Conservation (phyloP, 2,113 vertebrate species). For the Peromyscus leucopus region DNA sequence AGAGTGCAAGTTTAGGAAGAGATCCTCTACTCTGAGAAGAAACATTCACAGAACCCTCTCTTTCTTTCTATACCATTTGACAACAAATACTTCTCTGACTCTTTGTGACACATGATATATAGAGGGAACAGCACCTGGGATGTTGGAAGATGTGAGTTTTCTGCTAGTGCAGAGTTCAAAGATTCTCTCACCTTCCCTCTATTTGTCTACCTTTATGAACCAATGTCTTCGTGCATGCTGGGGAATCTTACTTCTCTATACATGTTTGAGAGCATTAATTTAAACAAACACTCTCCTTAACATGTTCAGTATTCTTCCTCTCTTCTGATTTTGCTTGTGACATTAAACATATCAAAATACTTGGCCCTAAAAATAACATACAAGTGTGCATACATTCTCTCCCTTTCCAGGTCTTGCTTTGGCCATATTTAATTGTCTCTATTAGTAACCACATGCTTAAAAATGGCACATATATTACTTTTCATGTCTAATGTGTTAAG, state of each 20-base stretch:
- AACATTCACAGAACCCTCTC: background rate
- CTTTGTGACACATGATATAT: background rate
- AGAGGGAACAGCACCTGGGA: conserved; percentile 23
- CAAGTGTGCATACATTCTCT: background rate
- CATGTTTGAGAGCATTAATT: background rate
- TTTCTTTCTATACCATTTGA: background rate
- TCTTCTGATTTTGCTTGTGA: background rate
- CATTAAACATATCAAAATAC: conserved; percentile 5
- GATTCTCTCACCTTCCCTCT: background rate
- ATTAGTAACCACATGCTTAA: background rate
- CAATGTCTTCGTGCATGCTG: background rate
- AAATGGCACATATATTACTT: background rate
- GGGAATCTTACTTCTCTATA: background rate
- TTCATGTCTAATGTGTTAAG: background rate
- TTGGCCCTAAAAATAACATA: conserved; percentile 9
- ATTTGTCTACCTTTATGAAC: background rate
- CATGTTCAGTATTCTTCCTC: background rate
- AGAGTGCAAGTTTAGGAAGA: background rate
- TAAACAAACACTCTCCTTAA: background rate
- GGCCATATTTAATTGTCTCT: background rate
- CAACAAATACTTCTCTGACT: background rate
- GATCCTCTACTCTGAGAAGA: background rate
- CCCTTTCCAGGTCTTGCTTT: background rate
- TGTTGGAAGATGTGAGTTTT: background rate
- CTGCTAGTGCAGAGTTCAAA: background rate